Base-by-base conservation (phyloP, 2,113 vertebrate species). In the Leptodactylus fuscus region DNA sequence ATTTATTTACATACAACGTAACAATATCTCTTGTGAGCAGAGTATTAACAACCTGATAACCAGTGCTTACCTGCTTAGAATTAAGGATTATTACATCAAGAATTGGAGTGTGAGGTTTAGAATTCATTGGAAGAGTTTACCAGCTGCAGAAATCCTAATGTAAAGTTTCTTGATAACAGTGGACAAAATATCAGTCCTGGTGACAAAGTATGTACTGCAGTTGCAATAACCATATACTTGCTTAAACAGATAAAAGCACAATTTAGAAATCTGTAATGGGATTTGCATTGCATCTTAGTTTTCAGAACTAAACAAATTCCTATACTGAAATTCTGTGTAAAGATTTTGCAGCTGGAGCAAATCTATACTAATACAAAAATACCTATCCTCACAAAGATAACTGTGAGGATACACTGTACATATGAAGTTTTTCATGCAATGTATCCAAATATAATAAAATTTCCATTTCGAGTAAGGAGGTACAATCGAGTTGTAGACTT, bases 1-100 rank as follows among this genome's bases (percentile, higher is more conserved):
- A 73, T 81, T 86, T 73, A 86, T 86, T 71, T 86, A 86, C 73
- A 86, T 86, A 86, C 65, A 86, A 73, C 22, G 84, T 81, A 86
- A 86, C 76, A 85, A 85, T 79, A 60, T 81, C 58, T 80, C 74
- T 86, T 70, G 49, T 24, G 79, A 85, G 65, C 65, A 73, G 38
- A 81, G 65, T 38, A 81, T 81, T 80, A 44, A 41, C 32, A 58
- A 53, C 83, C 83, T 53, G 32, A 41, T 67, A 24, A 55, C 76
- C 65, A 70, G 29, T 38, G 32, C 51, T 51, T 78, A 67, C 82
- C 44, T 84, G 82, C 65, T 85, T 10, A 70, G 27, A 85, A 71
- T 15, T 69, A 70, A 27, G 9, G 1, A 27, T 24, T 58, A 16
- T 44, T 48, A 81, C n/a, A 69, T 44, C 16, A n/a, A 49, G 20